Conservation (phyloP, 2,113 vertebrate species). For the Chaetorhynchus papuensis region DNA sequence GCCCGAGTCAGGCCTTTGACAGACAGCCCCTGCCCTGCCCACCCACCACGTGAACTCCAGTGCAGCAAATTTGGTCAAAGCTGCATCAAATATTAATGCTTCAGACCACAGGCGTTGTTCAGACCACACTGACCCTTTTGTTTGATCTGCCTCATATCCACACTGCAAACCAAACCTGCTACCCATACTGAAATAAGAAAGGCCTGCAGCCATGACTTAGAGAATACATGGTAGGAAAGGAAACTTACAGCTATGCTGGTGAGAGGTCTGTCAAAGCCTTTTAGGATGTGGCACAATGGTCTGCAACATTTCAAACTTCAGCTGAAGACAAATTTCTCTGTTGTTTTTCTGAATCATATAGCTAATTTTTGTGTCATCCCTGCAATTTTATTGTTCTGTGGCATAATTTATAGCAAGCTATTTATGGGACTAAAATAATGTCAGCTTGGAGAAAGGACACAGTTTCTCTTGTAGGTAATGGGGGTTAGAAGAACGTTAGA, state of each 20-base stretch:
- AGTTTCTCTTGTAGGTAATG: neutral
- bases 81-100: neutral
- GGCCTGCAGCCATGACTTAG: neutral
- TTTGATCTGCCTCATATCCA: neutral
- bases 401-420: neutral
- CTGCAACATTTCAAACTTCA: neutral
- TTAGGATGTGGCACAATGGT: neutral
- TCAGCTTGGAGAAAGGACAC: neutral
- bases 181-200: neutral
- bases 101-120: neutral
- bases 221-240: neutral
- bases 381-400: neutral
- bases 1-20: neutral
- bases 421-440: neutral
- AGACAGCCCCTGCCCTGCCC: neutral
- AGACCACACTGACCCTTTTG: neutral
- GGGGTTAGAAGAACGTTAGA: neutral
- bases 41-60: accelerated
- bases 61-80: neutral
- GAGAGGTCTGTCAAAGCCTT: neutral
- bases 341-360: neutral
- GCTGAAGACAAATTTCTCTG: neutral
- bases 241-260: neutral
- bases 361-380: neutral
- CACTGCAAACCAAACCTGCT: neutral